These are phyloP conservation scores for Chrysogorgia sp. DNA, from an alignment of 92 coral and sea anemone species.

Conservation along the genomic window DNA sequence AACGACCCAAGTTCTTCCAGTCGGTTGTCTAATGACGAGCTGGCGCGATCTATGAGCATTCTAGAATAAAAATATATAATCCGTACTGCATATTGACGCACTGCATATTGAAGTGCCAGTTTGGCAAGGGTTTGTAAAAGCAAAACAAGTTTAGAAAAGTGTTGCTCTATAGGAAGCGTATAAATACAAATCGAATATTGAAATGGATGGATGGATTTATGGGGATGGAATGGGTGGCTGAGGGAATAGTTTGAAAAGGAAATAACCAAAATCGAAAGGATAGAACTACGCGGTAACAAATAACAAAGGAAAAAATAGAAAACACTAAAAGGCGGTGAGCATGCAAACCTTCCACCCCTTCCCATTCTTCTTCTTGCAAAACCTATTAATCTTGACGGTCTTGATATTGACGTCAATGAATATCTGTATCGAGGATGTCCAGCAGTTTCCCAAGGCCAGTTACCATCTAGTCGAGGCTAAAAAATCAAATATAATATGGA, in stretches of 20 bases:
- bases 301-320: too few relatives aligned
- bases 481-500: slow-evolving; percentile 10
- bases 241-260: too few relatives aligned
- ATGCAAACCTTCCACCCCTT: slow-evolving; percentile 91
- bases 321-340: neutral
- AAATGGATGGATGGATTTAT: too few relatives aligned
- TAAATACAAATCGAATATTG: too few relatives aligned
- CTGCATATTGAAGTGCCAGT: neutral
- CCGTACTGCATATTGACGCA: neutral
- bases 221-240: too few relatives aligned
- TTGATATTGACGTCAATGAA: slow-evolving; percentile 86
- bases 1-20: slow-evolving; percentile 85
- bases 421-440: slow-evolving; percentile 87
- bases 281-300: too few relatives aligned
- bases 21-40: slow-evolving; percentile 73
- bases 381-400: slow-evolving; percentile 85
- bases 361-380: slow-evolving; percentile 96
- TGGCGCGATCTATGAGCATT: slow-evolving; percentile 85
- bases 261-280: too few relatives aligned
- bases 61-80: slow-evolving; percentile 33
- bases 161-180: neutral
- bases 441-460: slow-evolving; percentile 82
- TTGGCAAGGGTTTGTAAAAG: too few relatives aligned
- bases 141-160: neutral
- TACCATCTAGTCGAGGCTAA: slow-evolving; percentile 90